Evolutionary conservation across 2,888 invertebrate genomes (phyloP), one percentile per base, ranked within the genome.

Genomic region (Isotomurus palustris): DNA sequence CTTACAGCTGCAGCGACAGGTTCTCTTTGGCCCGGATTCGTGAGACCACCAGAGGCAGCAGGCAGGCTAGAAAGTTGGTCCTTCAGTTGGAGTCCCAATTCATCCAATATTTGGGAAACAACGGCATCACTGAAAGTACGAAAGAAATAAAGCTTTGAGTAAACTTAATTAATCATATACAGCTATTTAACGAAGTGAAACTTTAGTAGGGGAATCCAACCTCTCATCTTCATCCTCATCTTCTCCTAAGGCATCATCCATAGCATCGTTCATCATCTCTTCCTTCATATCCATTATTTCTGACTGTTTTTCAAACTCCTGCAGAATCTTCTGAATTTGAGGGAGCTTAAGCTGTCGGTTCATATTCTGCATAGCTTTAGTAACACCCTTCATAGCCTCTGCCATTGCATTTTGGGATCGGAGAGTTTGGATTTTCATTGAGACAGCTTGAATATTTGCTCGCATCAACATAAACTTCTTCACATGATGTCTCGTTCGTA

Each of bases 211-310:
- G n/a, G n/a, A n/a, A n/a, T n/a, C n/a, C n/a, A 75, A 88, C 90
- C 87, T 93, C 79, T 99, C 97, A 74, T 96, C 95, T 75, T 96
- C 95, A 75, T 99, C 99, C 44, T 86, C 95, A 74, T 95, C 97
- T 66, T 91, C 97, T 72, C 92, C 97, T 88, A 99, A 94, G 1
- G 97, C 99, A 79, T 99, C 99, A 76, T 99, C 99, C 73, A 99
- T 97, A 48, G 94, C 96, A 77, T 99, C 99, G 75, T 92, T 95
- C 87, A 99, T 99, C 84, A 99, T 93, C 78, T 99, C 99, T 76
- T 99, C 97, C 75, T 99, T 99, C 97, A 99, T 99, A 75, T 99
- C 97, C 99, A 99, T 99, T 54, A 99, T 95, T 78, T 99, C 97
- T 0, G 94, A 92, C 76, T 99, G 97, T 74, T 96, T 97, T 78